Base-by-base conservation (phyloP, 2,888 invertebrate species). In the Lasioglossum oenotherae region DNA sequence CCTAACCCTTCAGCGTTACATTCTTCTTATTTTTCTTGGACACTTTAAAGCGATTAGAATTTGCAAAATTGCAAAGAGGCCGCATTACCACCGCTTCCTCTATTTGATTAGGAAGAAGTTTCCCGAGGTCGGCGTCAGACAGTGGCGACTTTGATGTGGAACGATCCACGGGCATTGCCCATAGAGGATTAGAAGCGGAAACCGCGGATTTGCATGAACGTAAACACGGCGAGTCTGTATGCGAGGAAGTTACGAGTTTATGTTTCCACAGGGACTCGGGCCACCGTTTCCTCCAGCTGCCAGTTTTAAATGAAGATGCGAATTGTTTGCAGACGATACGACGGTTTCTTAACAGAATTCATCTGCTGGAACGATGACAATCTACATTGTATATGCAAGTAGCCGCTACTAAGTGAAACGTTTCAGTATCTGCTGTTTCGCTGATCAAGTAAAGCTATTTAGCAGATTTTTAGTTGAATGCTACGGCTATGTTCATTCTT, bases 181-280 rank as follows among this genome's bases (percentile, higher is more conserved):
- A 8, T 31, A 64, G 31, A 64, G 64, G 31, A 64, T 64, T 31
- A 31, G 31, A 64, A 16, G 31, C 64, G 16, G 64, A 31, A 64
- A 64, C 64, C 31, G 16, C 64, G 64, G 31, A 64, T 64, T 64
- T 64, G 64, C 64, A 64, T 64, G 64, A 31, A 16, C 64, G 31
- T 31, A 64, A 64, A 64, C 31, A 31, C 64, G 31, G 31, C 64
- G 2, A 16, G 64, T 16, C 64, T 31, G 31, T 64, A 31, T 31
- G 64, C 64, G 16, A 16, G 64, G 31, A 31, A 31, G 64, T 64
- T 27, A 16, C 31, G 64, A 64, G 64, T 64, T 64, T 64, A 64
- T 31, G 31, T 64, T 64, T 64, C 64, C 31, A 31, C 16, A 16
- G 64, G 31, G 16, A 64, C 64, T 31, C 31, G 31, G 31, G 16